Percentiles rank a stretch among this genome's conserved stretches.
phyloP scores from a whole-genome alignment of 2,113 vertebrate species.

The Etheostoma cragini region DNA sequence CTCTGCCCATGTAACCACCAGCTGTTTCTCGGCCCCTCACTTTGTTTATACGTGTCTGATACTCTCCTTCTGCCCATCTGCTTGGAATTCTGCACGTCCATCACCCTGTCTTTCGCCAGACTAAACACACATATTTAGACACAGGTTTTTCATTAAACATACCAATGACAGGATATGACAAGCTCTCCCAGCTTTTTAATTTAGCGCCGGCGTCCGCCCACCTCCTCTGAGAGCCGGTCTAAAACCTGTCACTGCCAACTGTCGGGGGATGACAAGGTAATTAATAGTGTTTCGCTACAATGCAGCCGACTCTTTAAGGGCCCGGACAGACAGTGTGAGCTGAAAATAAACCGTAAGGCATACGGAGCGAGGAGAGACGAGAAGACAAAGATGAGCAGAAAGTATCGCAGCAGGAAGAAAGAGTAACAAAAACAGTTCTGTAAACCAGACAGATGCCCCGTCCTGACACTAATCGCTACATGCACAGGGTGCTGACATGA shows the following conservation, averaged over 20 bases:
- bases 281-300: conserved; percentile 73
- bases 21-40: conserved; percentile 47
- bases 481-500: conserved; percentile 5
- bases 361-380: conserved; percentile 20
- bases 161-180: conserved; percentile 68
- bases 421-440: conserved; percentile 17
- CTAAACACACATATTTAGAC: conserved; percentile 1
- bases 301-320: conserved; percentile 55
- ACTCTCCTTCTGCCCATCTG: conserved; percentile 51
- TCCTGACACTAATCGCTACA: conserved; percentile 26
- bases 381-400: conserved; percentile 25
- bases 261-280: conserved; percentile 77
- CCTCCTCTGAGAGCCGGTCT: conserved; percentile 69
- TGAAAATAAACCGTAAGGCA: conserved; percentile 19
- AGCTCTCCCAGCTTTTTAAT: conserved; percentile 71
- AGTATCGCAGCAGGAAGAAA: conserved; percentile 20
- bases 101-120: conserved; percentile 26
- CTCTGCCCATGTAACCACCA: conserved; percentile 44
- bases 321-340: conserved; percentile 27
- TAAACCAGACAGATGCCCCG: conserved; percentile 18
- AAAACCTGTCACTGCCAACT: conserved; percentile 71
- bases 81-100: conserved; percentile 42
- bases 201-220: conserved; percentile 63
- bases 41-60: conserved; percentile 20
- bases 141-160: conserved; percentile 64